phyloP scores from a whole-genome alignment of 2,797 vertebrate species.

The Eptatretus atami region DNA sequence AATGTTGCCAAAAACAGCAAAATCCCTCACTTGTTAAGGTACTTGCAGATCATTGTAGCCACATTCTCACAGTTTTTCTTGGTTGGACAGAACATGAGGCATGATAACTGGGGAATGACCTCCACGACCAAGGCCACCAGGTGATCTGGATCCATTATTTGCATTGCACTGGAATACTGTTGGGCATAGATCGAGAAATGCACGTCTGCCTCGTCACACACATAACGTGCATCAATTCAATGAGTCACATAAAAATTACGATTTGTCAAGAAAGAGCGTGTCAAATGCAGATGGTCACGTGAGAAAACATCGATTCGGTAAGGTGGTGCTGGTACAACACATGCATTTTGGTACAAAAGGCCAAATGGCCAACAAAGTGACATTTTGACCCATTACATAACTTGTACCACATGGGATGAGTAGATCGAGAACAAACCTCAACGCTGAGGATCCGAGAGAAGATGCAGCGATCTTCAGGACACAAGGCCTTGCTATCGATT shows the following conservation, averaged over 20 bases:
- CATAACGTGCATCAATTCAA: no score
- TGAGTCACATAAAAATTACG: no score
- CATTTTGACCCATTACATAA: no score
- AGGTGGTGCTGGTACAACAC: no score
- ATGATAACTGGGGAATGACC: constrained; percentile 58
- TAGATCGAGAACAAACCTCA: constrained; percentile 20
- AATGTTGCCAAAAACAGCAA: no score
- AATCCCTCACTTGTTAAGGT: constrained; percentile 31
- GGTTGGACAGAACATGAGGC: constrained; percentile 69
- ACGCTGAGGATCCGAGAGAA: constrained; percentile 37
- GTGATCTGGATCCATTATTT: constrained; percentile 57
- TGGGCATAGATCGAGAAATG: not conserved
- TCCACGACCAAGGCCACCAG: constrained; percentile 62
- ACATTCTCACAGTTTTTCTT: constrained; percentile 97
- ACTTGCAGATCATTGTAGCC: constrained; percentile 58
- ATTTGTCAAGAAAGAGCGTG: no score
- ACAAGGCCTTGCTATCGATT: constrained; percentile 22
- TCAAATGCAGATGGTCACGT: no score
- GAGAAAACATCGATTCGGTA: no score
- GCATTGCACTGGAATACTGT: constrained; percentile 48
- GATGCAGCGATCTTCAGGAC: constrained; percentile 21
- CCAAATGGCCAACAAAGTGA: no score
- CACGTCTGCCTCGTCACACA: no score
- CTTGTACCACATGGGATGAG: no score
- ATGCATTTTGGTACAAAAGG: no score